Conservation (phyloP, 2,113 vertebrate species). For the Miniopterus natalensis region DNA sequence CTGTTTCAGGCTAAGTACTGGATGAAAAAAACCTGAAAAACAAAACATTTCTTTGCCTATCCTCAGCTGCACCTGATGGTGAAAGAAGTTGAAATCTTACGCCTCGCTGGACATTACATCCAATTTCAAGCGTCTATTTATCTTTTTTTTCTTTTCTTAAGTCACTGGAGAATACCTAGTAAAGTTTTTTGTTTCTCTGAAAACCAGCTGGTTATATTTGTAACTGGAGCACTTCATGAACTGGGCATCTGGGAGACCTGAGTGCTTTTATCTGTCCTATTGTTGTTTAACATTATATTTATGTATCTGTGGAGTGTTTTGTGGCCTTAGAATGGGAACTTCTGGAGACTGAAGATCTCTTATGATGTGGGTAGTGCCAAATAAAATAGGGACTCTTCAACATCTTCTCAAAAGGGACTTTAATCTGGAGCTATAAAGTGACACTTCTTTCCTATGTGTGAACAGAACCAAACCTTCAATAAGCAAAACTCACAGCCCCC, state of each 20-base stretch:
- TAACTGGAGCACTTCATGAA: slow-evolving; percentile 57
- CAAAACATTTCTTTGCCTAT: slow-evolving; percentile 27
- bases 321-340: slow-evolving; percentile 13
- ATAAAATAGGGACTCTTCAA: slow-evolving; percentile 39
- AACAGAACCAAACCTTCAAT: slow-evolving; percentile 12
- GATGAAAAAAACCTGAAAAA: slow-evolving; percentile 46
- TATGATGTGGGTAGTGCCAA: neutral
- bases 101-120: neutral
- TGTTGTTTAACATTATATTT: slow-evolving; percentile 41
- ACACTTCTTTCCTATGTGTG: neutral
- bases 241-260: neutral
- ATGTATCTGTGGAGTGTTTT: slow-evolving; percentile 42
- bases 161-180: neutral
- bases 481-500: neutral
- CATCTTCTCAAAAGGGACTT: slow-evolving; percentile 54
- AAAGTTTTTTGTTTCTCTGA: slow-evolving; percentile 24
- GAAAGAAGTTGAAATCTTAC: slow-evolving; percentile 69
- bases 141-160: neutral
- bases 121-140: slow-evolving; percentile 48
- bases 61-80: neutral
- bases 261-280: neutral
- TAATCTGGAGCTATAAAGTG: slow-evolving; percentile 24
- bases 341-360: slow-evolving; percentile 39
- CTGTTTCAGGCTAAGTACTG: neutral
- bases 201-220: slow-evolving; percentile 47